phyloP scores from a whole-genome alignment of 2,888 invertebrate genomes.

The Malthinus flaveolus region DNA sequence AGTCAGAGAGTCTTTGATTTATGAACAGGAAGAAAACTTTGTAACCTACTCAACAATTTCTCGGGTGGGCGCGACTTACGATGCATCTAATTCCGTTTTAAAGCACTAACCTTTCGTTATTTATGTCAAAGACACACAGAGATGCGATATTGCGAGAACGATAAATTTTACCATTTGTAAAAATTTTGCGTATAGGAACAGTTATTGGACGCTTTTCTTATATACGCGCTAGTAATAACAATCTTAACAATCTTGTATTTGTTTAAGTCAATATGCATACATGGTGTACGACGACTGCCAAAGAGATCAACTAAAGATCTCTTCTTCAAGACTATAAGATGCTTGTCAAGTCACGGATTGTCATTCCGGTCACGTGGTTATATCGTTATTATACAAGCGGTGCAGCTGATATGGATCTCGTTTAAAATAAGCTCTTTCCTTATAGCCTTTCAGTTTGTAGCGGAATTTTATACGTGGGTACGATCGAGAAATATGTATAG shows the following conservation, averaged over 20 bases:
- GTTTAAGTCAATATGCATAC: slow-evolving; percentile 10
- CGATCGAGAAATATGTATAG: not conserved
- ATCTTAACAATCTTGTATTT: not conserved
- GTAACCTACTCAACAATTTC: no score
- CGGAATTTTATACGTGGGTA: slow-evolving; percentile 20
- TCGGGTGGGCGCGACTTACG: no score
- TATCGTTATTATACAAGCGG: slow-evolving; percentile 44
- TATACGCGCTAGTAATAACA: not conserved
- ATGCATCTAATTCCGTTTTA: no score
- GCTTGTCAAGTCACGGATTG: slow-evolving; percentile 45
- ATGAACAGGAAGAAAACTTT: no score
- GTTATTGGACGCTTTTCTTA: no score
- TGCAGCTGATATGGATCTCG: slow-evolving; percentile 29
- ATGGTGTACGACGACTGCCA: slow-evolving; percentile 11
- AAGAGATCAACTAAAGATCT: slow-evolving; percentile 18
- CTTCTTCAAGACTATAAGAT: slow-evolving; percentile 36
- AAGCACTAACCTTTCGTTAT: no score
- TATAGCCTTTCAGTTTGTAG: slow-evolving; percentile 10
- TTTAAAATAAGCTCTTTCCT: slow-evolving; percentile 25
- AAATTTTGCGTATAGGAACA: no score
- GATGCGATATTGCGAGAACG: no score
- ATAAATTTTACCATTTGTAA: no score
- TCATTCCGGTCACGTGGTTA: slow-evolving; percentile 45
- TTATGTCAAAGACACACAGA: no score
- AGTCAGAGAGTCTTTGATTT: no score